Conservation (phyloP, 2,113 vertebrate species). For the Bostrychus sinensis region DNA sequence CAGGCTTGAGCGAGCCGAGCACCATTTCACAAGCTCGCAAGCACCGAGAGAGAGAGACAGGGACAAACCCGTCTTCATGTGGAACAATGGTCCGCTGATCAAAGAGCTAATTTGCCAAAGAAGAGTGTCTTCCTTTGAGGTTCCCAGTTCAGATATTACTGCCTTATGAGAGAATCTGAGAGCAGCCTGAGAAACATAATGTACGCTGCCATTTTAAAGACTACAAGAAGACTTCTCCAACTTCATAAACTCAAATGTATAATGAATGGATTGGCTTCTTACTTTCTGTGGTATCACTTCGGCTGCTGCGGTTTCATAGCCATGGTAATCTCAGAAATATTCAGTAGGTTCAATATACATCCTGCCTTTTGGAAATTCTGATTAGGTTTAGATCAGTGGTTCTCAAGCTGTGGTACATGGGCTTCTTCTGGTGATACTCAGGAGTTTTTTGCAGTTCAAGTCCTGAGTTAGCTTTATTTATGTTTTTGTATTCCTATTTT, state of each 20-base stretch:
- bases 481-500: no score
- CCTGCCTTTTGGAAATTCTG: no score
- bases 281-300: no score
- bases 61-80: slow-evolving; percentile 25
- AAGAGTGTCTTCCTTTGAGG: slow-evolving; percentile 49
- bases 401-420: no score
- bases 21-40: background rate
- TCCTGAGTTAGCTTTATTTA: no score
- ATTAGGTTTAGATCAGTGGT: no score
- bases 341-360: no score
- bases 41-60: slow-evolving; percentile 13
- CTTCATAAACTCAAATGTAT: background rate
- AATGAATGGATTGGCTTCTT: no score
- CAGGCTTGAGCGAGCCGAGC: slow-evolving; percentile 13
- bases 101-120: slow-evolving; percentile 65
- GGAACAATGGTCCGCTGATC: slow-evolving; percentile 58
- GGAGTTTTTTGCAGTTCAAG: no score
- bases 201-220: slow-evolving; percentile 49
- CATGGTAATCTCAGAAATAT: no score
- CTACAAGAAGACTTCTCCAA: slow-evolving; percentile 43
- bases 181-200: slow-evolving; percentile 48
- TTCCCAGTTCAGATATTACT: slow-evolving; percentile 43
- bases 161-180: slow-evolving; percentile 35
- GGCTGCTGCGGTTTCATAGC: no score
- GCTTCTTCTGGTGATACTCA: no score